These are phyloP conservation scores for Cochlearius cochlearius DNA, from an alignment of 2,113 vertebrate genomes.

Conservation along the genomic window DNA sequence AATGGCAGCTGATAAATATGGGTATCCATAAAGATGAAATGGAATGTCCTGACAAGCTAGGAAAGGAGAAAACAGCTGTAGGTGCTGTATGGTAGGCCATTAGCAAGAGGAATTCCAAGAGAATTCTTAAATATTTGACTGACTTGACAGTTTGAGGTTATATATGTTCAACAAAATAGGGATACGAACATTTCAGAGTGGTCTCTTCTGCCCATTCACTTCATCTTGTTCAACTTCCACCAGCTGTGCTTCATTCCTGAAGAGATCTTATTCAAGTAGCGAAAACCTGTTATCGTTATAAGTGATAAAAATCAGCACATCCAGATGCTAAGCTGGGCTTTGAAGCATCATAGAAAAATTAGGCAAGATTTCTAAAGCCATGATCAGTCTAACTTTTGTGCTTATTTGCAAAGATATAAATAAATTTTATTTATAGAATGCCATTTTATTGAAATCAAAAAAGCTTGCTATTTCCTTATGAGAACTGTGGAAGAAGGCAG, in stretches of 20 bases:
- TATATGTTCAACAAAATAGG: neutral
- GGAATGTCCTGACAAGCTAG: neutral
- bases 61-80: neutral
- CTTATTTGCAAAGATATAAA: constrained; percentile 62
- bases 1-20: neutral
- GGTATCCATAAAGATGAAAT: neutral
- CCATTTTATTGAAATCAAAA: constrained; percentile 34
- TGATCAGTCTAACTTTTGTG: constrained; percentile 48
- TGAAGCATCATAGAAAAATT: constrained; percentile 34
- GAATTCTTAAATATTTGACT: neutral
- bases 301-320: constrained; percentile 15
- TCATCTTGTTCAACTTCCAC: neutral
- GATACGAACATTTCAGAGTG: neutral
- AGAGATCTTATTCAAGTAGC: neutral
- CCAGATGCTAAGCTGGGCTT: constrained; percentile 31
- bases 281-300: neutral
- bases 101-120: neutral
- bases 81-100: neutral
- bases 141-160: neutral
- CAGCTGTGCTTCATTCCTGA: neutral
- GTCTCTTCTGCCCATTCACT: neutral
- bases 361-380: constrained; percentile 48
- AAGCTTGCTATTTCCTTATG: constrained; percentile 26
- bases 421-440: constrained; percentile 59
- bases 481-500: neutral